Evolutionary conservation across 2,888 invertebrate species (phyloP).

Genomic region (Choristoneura rosaceana): DNA sequence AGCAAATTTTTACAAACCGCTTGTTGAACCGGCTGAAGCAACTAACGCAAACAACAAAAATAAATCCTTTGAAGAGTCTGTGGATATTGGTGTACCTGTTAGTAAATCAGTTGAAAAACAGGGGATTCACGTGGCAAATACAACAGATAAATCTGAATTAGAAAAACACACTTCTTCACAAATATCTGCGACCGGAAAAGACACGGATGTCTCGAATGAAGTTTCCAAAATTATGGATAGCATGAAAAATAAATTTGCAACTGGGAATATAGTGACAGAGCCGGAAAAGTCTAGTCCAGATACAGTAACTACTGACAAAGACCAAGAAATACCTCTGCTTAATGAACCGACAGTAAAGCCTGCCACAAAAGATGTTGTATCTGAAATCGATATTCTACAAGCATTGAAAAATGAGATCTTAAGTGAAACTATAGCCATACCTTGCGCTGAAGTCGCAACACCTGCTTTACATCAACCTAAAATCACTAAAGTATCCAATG

Average conservation of each 20-base stretch:
- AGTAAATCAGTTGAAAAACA: background rate
- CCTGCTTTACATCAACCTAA: slow-evolving; percentile 77
- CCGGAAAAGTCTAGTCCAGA: background rate
- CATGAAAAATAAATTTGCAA: background rate
- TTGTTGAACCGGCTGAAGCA: slow-evolving; percentile 43
- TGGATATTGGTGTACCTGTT: background rate
- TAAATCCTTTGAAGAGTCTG: slow-evolving; percentile 14
- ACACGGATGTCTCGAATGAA: background rate
- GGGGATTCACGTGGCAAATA: background rate
- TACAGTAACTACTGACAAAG: background rate
- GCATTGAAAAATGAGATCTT: slow-evolving; percentile 80
- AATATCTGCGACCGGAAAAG: background rate
- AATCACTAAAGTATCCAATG: slow-evolving; percentile 70
- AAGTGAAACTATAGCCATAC: slow-evolving; percentile 65
- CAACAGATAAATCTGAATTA: background rate
- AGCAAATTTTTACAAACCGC: slow-evolving; percentile 71
- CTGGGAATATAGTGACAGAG: background rate
- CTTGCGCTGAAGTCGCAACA: slow-evolving; percentile 60
- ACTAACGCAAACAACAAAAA: slow-evolving; percentile 13
- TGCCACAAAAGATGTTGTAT: slow-evolving; percentile 60
- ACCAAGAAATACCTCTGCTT: slow-evolving; percentile 67
- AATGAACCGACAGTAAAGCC: slow-evolving; percentile 59
- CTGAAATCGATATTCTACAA: slow-evolving; percentile 80
- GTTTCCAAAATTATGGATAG: background rate
- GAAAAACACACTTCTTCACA: background rate